These are phyloP conservation scores for Melipona bicolor DNA, from an alignment of 2,888 invertebrate species.

Conservation along the genomic window DNA sequence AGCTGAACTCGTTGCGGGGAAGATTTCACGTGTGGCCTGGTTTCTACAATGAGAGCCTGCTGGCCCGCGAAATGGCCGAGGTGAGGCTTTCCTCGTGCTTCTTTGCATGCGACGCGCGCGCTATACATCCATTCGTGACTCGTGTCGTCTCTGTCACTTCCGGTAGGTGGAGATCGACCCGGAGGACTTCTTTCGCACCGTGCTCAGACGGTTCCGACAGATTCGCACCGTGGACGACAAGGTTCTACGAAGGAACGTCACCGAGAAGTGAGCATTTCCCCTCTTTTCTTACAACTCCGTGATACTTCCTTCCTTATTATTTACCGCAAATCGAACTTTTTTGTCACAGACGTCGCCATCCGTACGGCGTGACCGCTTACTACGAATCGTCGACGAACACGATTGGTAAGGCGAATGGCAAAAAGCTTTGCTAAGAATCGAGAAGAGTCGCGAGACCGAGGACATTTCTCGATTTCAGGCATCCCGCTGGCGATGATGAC, in stretches of 20 bases:
- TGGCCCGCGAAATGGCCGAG: conserved; percentile 79
- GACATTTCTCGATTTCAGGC: conserved; percentile 73
- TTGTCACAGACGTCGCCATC: conserved; percentile 83
- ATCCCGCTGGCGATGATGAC: conserved; percentile 85
- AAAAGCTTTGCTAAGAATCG: too few relatives aligned
- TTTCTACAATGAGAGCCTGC: conserved; percentile 79
- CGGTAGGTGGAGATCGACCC: conserved; percentile 81
- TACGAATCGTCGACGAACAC: conserved; percentile 85
- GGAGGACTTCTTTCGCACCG: conserved; percentile 84
- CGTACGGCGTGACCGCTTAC: conserved; percentile 85
- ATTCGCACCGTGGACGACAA: conserved; percentile 77
- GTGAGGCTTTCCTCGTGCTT: conserved; percentile 63
- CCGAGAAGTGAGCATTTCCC: conserved; percentile 73
- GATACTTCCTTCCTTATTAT: too few relatives aligned
- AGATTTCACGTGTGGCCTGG: conserved; percentile 84
- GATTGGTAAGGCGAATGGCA: conserved; percentile 80
- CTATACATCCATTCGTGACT: not conserved
- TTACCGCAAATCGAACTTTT: not conserved
- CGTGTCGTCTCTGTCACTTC: not conserved
- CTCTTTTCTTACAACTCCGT: too few relatives aligned
- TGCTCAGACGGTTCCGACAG: conserved; percentile 82
- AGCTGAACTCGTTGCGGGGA: conserved; percentile 82
- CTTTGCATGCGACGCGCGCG: not conserved
- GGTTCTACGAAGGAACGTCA: conserved; percentile 74
- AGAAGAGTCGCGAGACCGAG: not conserved